Base-by-base conservation (phyloP, 2,888 invertebrate genomes). In the Unio pictorum region DNA sequence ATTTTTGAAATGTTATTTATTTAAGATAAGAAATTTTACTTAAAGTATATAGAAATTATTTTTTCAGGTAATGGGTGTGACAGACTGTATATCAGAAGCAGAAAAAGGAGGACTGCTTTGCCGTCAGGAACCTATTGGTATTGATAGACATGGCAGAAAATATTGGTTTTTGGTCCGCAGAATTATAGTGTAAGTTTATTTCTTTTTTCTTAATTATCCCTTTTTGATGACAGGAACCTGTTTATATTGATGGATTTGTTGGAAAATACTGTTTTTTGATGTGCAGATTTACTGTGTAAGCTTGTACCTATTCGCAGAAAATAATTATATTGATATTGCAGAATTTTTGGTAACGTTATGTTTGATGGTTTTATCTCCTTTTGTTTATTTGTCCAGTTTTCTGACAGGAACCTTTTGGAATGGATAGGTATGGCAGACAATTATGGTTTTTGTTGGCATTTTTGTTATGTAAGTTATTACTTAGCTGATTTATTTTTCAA, bases 111-210 rank as follows among this genome's bases (percentile, higher is more conserved):
- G 98, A 3, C 92, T 96, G 74, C 92, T 97, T 45, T 95, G 96
- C 88, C 93, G 99, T 61, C 98, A 98, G 89, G 97, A 98, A 89
- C 95, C 95, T 84, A 91, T 99, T 61, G 99, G 99, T 1, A 95
- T 94, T 90, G 99, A 99, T 90, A 92, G 99, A 78, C 96, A 98
- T 91, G 98, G 98, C 20, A 92, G 99, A 84, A 97, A 97, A 88
- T 99, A 98, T 91, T 99, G 97, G 96, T 99, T 99, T 90, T 93
- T 99, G 67, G 94, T 94, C 68, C 92, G 99, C 68, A 92, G 99
- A 83, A 93, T 99, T 86, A 95, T 99, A 91, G 94, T 99, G 96
- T 97, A 93, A 94, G 95, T 89, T 34, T 66, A 1, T 30, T 26
- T 30, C 23, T n/a, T n/a, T 66, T 64, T 18, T 64, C 17, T 59